These are phyloP conservation scores for Xestia c-nigrum DNA, from an alignment of 2,888 invertebrate species.

Conservation along the genomic window DNA sequence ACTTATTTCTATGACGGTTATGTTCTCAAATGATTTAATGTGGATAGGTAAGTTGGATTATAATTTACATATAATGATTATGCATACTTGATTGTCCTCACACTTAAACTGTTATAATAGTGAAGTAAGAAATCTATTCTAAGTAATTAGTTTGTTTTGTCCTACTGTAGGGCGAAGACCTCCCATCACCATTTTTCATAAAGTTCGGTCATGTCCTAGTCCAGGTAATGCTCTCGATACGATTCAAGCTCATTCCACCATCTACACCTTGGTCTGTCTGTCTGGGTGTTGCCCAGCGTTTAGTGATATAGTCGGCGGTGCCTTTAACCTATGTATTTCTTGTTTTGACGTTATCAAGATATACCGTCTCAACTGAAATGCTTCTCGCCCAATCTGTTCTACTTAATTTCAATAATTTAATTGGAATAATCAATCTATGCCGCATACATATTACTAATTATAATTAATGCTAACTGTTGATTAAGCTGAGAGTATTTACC, in stretches of 20 bases:
- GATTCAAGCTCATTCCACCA: background rate
- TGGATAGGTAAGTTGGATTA: background rate
- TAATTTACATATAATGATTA: background rate
- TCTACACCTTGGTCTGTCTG: no score
- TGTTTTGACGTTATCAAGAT: background rate
- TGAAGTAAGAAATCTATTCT: background rate
- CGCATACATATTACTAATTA: conserved; percentile 31
- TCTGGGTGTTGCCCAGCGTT: background rate
- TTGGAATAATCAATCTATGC: background rate
- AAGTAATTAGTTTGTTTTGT: background rate
- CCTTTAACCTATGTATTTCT: background rate
- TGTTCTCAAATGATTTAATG: background rate
- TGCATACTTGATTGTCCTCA: background rate
- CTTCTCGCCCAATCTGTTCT: background rate
- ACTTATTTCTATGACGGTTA: background rate
- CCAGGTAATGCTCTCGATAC: background rate
- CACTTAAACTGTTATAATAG: background rate
- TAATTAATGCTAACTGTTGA: conserved; percentile 32
- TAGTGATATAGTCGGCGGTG: background rate
- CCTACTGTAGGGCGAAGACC: background rate
- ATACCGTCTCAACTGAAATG: no score
- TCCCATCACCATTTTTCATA: background rate
- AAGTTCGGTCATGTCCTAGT: background rate
- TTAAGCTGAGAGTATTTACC: conserved; percentile 12
- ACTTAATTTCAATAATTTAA: conserved; percentile 22